Base-by-base conservation (phyloP, 2,113 vertebrate species). In the Microtus oregoni region DNA sequence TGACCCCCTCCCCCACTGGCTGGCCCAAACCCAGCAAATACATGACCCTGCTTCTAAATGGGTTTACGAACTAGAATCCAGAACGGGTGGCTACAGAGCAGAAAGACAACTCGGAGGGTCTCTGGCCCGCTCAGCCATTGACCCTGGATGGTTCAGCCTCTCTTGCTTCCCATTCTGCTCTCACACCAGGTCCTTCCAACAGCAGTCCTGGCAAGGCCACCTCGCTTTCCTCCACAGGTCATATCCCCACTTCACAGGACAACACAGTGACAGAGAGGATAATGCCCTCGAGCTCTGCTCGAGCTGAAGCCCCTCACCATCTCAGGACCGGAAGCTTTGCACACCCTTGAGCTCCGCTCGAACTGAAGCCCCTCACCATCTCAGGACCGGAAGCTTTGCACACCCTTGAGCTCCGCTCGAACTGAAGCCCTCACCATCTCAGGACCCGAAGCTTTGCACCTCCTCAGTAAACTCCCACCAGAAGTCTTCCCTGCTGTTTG, bases 361-460 rank as follows among this genome's bases (percentile, higher is more conserved):
- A n/a, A n/a, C n/a, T n/a, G n/a, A n/a, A n/a, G n/a, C n/a, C n/a
- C n/a, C n/a, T n/a, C n/a, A n/a, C n/a, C n/a, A n/a, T n/a, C n/a
- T n/a, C n/a, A n/a, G n/a, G n/a, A n/a, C n/a, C n/a, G n/a, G n/a
- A n/a, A n/a, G n/a, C n/a, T n/a, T n/a, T n/a, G n/a, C n/a, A n/a
- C n/a, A n/a, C n/a, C n/a, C n/a, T n/a, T n/a, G n/a, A n/a, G n/a
- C 50, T 28, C 22, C 20, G 14, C 50, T 4, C 0, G 2, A 41
- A 22, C 77, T 19, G 8, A 38, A 30, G 14, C 44, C 15, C 77
- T 47, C 47, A 47, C 47, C 47, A 47, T 47, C 47, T 86, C 30
- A 41, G 58, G 24, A n/a, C 26, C 61, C 2, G 73, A 38, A 8
- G 9, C 7, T 72, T 28, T 8, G 2, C 14, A 30, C 8, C 22